Evolutionary conservation across 2,797 vertebrate genomes (phyloP).

Genomic region (Sarcoramphus papa): DNA sequence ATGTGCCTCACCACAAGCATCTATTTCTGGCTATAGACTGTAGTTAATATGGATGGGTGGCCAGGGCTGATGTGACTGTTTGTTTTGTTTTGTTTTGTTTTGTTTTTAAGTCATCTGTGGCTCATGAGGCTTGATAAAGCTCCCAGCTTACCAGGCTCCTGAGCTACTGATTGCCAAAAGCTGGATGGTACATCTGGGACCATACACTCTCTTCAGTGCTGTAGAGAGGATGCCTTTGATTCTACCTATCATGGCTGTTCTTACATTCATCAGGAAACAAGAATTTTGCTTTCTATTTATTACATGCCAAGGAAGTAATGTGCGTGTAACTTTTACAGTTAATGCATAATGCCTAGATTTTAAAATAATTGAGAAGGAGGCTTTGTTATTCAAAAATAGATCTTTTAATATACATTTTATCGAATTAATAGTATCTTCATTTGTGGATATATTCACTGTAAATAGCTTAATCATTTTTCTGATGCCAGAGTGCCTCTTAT

Average conservation of each 20-base stretch:
- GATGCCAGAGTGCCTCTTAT: slow-evolving; percentile 2
- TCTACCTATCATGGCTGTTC: not conserved
- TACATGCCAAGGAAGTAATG: not conserved
- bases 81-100: not conserved
- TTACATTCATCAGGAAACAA: not conserved
- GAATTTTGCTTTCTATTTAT: not conserved
- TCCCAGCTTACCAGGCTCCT: not conserved
- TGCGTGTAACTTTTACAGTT: not conserved
- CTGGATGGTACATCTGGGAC: not conserved
- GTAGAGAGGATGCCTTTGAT: not conserved
- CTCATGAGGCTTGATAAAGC: not conserved
- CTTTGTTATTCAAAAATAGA: not conserved
- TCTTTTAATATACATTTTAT: not conserved
- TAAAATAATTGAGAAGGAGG: not conserved
- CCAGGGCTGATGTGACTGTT: not conserved
- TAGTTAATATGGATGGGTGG: not conserved
- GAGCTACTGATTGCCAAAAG: not conserved
- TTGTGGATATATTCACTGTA: slow-evolving; percentile 10
- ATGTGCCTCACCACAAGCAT: not conserved
- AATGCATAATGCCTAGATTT: not conserved
- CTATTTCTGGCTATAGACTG: not conserved
- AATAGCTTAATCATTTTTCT: slow-evolving; percentile 34
- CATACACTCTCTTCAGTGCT: not conserved
- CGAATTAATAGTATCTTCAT: not conserved
- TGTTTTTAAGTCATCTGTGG: not conserved